Percentiles rank a stretch among this genome's conserved stretches.
phyloP scores from a whole-genome alignment of 2,113 vertebrate genomes.

The Diphyllodes magnificus region DNA sequence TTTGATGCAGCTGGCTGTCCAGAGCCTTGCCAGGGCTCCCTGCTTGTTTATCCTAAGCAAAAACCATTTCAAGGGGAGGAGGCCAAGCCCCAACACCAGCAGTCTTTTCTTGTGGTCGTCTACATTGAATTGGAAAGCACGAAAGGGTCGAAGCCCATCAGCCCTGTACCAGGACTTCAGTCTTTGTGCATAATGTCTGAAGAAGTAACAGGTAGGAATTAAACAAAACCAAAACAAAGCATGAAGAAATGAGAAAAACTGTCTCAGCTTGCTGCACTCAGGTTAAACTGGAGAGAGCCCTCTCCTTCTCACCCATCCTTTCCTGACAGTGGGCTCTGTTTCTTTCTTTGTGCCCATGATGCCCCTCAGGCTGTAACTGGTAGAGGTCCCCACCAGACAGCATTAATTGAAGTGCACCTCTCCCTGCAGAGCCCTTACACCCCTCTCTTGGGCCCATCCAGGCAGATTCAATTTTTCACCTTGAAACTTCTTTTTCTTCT shows the following conservation, averaged over 20 bases:
- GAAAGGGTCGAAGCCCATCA: neutral
- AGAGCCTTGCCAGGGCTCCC: neutral
- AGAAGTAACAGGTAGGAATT: neutral
- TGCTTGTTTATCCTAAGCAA: neutral
- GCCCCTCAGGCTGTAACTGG: neutral
- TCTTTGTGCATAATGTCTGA: neutral
- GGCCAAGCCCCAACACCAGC: neutral
- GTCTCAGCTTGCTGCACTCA: neutral
- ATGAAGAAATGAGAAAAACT: neutral
- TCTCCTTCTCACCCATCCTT: neutral
- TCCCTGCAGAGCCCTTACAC: neutral
- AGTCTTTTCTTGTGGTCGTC: neutral
- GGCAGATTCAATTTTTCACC: neutral
- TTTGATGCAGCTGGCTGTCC: neutral
- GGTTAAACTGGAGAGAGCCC: neutral
- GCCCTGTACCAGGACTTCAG: neutral
- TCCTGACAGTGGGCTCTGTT: neutral
- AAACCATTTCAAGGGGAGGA: neutral
- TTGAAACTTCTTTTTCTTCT: neutral
- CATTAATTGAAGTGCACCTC: neutral
- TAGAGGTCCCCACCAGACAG: neutral
- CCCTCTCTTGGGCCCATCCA: neutral
- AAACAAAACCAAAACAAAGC: neutral
- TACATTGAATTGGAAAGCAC: fast-evolving
- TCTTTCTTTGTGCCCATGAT: neutral